These are phyloP conservation scores for Eulithis prunata DNA, from an alignment of 2,888 invertebrate species.

Conservation along the genomic window DNA sequence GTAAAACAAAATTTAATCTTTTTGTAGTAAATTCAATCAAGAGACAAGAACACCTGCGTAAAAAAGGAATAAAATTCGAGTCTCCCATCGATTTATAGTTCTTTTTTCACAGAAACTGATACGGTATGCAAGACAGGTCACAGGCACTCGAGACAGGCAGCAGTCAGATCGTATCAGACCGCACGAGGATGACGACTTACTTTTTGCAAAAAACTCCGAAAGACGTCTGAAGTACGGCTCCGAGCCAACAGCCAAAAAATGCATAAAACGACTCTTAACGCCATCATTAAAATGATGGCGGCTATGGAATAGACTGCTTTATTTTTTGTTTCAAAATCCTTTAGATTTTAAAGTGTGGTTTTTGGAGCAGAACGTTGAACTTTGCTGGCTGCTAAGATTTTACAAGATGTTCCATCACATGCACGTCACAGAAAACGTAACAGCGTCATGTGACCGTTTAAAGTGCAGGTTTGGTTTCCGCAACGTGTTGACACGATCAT, in stretches of 20 bases:
- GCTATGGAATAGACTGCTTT: slow-evolving; percentile 46
- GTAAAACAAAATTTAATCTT: neutral
- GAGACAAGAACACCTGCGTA: slow-evolving; percentile 11
- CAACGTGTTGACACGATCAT: too few relatives aligned
- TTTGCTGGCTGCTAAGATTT: slow-evolving; percentile 1
- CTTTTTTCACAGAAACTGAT: slow-evolving; percentile 45
- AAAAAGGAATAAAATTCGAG: slow-evolving; percentile 17
- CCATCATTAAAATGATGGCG: slow-evolving; percentile 53
- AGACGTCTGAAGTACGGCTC: slow-evolving; percentile 70
- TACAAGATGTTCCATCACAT: too few relatives aligned
- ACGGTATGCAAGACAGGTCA: slow-evolving; percentile 59
- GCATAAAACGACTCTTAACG: slow-evolving; percentile 60
- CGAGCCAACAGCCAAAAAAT: slow-evolving; percentile 64
- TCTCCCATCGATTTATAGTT: slow-evolving; percentile 38
- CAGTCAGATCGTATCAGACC: slow-evolving; percentile 66
- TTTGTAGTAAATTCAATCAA: slow-evolving; percentile 11
- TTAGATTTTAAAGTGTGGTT: slow-evolving; percentile 30
- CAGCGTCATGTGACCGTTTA: too few relatives aligned
- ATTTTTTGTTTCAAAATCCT: slow-evolving; percentile 42
- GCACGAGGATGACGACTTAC: slow-evolving; percentile 69
- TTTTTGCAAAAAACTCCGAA: slow-evolving; percentile 66
- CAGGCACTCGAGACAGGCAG: slow-evolving; percentile 70
- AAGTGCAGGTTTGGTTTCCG: too few relatives aligned
- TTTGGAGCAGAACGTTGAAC: slow-evolving; percentile 26
- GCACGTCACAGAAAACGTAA: too few relatives aligned